These are phyloP conservation scores for Loripinus fragilis DNA, from an alignment of 2,888 invertebrate genomes.

Conservation along the genomic window DNA sequence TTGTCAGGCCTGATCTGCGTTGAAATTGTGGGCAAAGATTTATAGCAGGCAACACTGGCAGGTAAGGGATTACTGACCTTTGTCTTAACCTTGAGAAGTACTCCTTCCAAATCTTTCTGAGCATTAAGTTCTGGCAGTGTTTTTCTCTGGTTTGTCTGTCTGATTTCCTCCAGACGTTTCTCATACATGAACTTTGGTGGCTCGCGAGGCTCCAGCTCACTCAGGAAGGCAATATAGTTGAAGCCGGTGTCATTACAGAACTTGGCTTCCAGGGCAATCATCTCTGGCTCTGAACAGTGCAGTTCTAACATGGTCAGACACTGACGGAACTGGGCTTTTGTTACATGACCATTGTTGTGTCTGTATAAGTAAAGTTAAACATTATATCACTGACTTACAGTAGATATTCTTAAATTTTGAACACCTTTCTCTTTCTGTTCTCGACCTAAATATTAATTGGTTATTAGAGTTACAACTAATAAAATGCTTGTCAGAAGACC, in stretches of 20 bases:
- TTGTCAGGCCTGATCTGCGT: too few relatives aligned
- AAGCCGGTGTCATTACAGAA: conserved; percentile 82
- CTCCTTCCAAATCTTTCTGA: conserved; percentile 77
- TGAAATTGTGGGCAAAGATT: too few relatives aligned
- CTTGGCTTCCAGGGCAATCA: conserved; percentile 80
- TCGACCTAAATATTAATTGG: too few relatives aligned
- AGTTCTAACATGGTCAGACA: conserved; percentile 81
- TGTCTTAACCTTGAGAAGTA: conserved; percentile 81
- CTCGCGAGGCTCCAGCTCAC: conserved; percentile 78
- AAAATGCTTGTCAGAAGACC: too few relatives aligned
- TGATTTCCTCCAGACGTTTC: conserved; percentile 76
- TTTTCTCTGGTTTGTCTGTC: conserved; percentile 73
- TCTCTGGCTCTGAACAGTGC: conserved; percentile 77
- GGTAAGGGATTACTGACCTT: too few relatives aligned
- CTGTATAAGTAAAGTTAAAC: conserved; percentile 73
- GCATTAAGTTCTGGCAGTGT: conserved; percentile 73
- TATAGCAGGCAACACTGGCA: too few relatives aligned
- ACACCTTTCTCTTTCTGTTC: too few relatives aligned
- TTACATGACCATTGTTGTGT: conserved; percentile 83
- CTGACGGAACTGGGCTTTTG: conserved; percentile 81
- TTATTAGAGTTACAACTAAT: too few relatives aligned
- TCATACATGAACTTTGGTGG: conserved; percentile 77
- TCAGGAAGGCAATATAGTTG: conserved; percentile 81
- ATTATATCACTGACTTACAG: too few relatives aligned
- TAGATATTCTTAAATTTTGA: too few relatives aligned